Evolutionary conservation across 2,113 vertebrate genomes (phyloP).

Genomic region (Tor tambroides): DNA sequence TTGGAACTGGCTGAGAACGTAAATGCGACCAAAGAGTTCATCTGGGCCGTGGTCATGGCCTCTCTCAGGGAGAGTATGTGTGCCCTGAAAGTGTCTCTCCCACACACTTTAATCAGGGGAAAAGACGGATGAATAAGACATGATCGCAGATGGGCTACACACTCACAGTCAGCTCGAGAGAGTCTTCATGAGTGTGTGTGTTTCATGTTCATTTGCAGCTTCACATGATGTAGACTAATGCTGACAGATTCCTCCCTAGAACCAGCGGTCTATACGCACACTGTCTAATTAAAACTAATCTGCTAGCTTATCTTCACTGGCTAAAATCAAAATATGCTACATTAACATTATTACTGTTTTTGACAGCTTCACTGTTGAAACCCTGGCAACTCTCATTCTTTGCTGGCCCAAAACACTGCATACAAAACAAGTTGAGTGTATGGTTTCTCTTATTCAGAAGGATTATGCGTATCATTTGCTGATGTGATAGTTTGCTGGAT

Average conservation of each 20-base stretch:
- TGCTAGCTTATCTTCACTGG: slow-evolving; percentile 64
- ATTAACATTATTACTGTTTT: slow-evolving; percentile 61
- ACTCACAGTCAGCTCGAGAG: slow-evolving; percentile 18
- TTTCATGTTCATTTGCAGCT: slow-evolving; percentile 55
- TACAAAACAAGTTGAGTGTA: neutral
- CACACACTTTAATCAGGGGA: slow-evolving; percentile 37
- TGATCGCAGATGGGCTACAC: neutral
- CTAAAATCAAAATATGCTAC: slow-evolving; percentile 67
- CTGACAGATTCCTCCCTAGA: slow-evolving; percentile 70
- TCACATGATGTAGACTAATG: slow-evolving; percentile 69
- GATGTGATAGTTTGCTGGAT: neutral
- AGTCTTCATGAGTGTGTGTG: slow-evolving; percentile 16
- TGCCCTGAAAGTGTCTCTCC: slow-evolving; percentile 23
- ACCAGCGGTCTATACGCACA: slow-evolving; percentile 76
- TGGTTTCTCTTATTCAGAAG: neutral
- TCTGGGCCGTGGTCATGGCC: neutral
- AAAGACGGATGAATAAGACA: slow-evolving; percentile 44
- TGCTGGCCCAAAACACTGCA: neutral
- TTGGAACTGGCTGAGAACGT: neutral
- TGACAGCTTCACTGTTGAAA: slow-evolving; percentile 25
- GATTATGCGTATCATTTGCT: neutral
- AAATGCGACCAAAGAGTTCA: neutral
- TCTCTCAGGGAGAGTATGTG: neutral
- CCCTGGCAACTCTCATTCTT: neutral
- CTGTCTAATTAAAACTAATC: slow-evolving; percentile 79